Evolutionary conservation across 2,888 invertebrate genomes (phyloP).

Genomic region (Scrobipalpa atriplicella): DNA sequence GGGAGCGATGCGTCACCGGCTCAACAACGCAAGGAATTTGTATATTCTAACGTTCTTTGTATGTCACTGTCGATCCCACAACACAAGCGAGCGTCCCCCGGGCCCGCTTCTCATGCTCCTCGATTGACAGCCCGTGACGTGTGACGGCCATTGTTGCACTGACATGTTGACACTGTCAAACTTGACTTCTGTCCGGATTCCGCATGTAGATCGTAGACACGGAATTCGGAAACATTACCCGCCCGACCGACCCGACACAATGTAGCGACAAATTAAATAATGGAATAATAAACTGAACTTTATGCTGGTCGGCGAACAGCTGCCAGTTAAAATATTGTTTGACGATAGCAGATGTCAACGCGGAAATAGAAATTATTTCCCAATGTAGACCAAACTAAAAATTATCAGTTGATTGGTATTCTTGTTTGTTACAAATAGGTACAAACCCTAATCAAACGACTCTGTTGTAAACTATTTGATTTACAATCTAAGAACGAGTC

Average conservation of each 20-base stretch:
- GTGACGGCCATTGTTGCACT: constrained; percentile 76
- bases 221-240: constrained; percentile 79
- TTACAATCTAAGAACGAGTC: neutral
- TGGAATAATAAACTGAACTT: constrained; percentile 69
- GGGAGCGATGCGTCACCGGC: constrained; percentile 68
- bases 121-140: constrained; percentile 76
- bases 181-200: constrained; percentile 80
- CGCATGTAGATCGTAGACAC: constrained; percentile 75
- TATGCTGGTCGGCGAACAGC: constrained; percentile 57
- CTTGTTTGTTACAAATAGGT: neutral
- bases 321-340: constrained; percentile 52
- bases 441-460: neutral
- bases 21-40: constrained; percentile 60
- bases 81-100: constrained; percentile 47
- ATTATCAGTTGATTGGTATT: neutral
- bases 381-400: constrained; percentile 14
- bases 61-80: constrained; percentile 58
- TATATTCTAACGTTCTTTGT: constrained; percentile 43
- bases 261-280: constrained; percentile 81
- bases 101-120: constrained; percentile 74
- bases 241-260: constrained; percentile 56
- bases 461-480: neutral
- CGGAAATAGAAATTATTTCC: constrained; percentile 35
- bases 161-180: constrained; percentile 81
- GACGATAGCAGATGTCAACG: constrained; percentile 50